These are phyloP conservation scores for Acipenser transmontanus DNA, from an alignment of 2,797 vertebrate species.

Conservation along the genomic window DNA sequence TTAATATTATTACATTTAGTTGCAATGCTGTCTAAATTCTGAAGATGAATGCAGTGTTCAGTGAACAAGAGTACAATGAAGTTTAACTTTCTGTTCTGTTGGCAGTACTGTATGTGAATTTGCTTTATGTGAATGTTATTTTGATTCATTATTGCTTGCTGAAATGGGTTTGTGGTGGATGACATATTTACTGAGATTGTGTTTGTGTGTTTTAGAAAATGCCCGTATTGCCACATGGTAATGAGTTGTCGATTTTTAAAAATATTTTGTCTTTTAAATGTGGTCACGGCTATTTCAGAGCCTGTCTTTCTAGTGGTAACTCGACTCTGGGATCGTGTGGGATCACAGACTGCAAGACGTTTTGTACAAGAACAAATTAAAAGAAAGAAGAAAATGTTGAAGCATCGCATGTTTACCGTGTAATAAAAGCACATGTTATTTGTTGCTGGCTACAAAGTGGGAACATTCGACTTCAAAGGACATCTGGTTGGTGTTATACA, in stretches of 20 bases:
- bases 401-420: constrained; percentile 70
- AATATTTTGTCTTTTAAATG: constrained; percentile 53
- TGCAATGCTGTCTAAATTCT: too few relatives aligned
- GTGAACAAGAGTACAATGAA: too few relatives aligned
- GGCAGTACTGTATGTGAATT: too few relatives aligned
- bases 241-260: constrained; percentile 50
- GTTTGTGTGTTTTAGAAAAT: too few relatives aligned
- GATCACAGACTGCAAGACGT: constrained; percentile 63
- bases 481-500: constrained; percentile 69
- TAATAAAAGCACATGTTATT: constrained; percentile 70
- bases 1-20: too few relatives aligned
- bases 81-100: too few relatives aligned
- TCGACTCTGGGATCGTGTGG: constrained; percentile 59
- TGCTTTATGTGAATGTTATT: too few relatives aligned
- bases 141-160: too few relatives aligned
- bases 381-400: constrained; percentile 51
- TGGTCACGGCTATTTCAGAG: constrained; percentile 51
- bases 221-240: constrained; percentile 31
- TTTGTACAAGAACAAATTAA: constrained; percentile 63
- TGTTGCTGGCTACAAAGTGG: constrained; percentile 73
- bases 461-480: constrained; percentile 72
- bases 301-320: constrained; percentile 65
- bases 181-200: too few relatives aligned
- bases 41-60: too few relatives aligned
- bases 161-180: too few relatives aligned